Conservation (phyloP, 2,888 invertebrate genomes). For the Odontocerum albicorne region DNA sequence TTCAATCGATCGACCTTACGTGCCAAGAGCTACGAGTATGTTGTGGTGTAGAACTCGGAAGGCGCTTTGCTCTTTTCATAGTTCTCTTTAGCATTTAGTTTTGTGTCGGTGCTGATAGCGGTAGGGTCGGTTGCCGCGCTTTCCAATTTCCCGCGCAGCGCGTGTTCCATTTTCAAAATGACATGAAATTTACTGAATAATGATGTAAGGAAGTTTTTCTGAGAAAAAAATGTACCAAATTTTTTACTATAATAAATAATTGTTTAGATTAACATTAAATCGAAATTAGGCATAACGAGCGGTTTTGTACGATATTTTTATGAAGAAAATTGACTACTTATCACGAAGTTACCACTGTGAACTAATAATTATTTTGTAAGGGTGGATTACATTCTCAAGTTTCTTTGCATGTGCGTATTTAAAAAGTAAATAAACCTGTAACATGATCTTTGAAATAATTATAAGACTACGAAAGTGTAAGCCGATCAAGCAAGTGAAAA, state of each 20-base stretch:
- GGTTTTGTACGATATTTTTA: no score
- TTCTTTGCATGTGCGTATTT: slow-evolving; percentile 10
- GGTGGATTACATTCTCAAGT: no score
- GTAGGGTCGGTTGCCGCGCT: slow-evolving; percentile 20
- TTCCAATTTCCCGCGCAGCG: slow-evolving; percentile 15
- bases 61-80: slow-evolving; percentile 4
- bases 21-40: slow-evolving; percentile 2
- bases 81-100: slow-evolving; percentile 15
- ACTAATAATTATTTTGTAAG: no score
- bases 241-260: no score
- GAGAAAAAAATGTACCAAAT: no score
- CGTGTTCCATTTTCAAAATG: slow-evolving; percentile 14
- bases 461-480: slow-evolving; percentile 23
- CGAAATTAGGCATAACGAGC: no score
- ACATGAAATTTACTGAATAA: not conserved
- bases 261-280: no score
- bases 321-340: no score
- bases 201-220: not conserved
- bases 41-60: slow-evolving; percentile 1
- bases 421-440: slow-evolving; percentile 8
- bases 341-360: no score
- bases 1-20: slow-evolving; percentile 11
- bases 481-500: slow-evolving; percentile 25
- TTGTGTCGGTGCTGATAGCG: slow-evolving; percentile 16
- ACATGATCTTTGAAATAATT: slow-evolving; percentile 19